A percentile compares a stretch with the other conserved stretches of the same genome.
phyloP scores from a whole-genome alignment of 2,888 invertebrate species.

The Ditula angustiorana region DNA sequence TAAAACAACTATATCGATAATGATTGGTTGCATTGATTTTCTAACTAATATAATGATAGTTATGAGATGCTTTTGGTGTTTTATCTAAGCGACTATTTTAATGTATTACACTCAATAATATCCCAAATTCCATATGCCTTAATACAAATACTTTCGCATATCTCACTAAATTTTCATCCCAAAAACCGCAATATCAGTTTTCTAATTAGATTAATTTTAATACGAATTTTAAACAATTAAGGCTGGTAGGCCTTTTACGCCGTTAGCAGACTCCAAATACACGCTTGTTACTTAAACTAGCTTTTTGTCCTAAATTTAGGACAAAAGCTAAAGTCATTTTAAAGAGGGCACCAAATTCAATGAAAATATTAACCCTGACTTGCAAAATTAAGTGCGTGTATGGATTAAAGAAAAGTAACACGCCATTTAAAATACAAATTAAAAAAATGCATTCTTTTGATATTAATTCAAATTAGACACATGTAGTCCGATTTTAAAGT shows the following conservation, averaged over 20 bases:
- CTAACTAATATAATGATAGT: neutral
- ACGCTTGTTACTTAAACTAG: neutral
- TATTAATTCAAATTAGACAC: neutral
- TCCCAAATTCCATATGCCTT: neutral
- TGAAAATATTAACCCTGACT: neutral
- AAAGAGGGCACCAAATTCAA: too few species aligned
- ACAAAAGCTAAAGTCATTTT: neutral
- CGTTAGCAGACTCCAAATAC: neutral
- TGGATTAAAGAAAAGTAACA: neutral
- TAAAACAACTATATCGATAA: neutral
- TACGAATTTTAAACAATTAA: neutral
- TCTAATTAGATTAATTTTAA: neutral
- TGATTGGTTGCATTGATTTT: neutral
- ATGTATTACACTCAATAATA: neutral
- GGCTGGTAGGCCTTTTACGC: neutral
- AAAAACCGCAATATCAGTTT: slow-evolving; percentile 2
- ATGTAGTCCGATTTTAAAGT: neutral
- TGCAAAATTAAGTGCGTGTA: neutral
- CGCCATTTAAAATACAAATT: neutral
- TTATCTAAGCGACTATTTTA: neutral
- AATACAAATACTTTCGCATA: slow-evolving; percentile 10
- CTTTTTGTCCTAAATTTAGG: neutral
- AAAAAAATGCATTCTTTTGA: neutral
- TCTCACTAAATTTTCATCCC: slow-evolving; percentile 16
- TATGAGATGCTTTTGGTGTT: slow-evolving; percentile 1